phyloP scores from a whole-genome alignment of 2,888 invertebrate genomes.

The Epinotia demarniana region DNA sequence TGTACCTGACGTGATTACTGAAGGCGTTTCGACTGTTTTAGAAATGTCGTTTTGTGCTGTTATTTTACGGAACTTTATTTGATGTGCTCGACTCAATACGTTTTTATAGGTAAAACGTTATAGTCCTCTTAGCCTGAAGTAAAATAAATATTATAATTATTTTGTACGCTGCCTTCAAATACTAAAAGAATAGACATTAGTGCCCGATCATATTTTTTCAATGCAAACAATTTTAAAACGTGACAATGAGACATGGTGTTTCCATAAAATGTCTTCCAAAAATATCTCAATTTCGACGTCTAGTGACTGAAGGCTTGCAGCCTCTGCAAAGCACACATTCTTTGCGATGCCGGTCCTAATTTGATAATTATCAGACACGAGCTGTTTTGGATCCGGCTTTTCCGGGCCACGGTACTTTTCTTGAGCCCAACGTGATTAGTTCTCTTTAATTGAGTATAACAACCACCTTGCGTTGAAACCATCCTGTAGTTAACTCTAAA shows the following conservation, averaged over 20 bases:
- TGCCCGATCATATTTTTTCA: not conserved
- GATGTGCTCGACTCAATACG: constrained; percentile 23
- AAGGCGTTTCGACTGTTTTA: constrained; percentile 42
- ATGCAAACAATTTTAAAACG: too few relatives aligned
- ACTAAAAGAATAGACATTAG: not conserved
- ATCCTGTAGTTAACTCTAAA: not conserved
- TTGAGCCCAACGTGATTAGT: not conserved
- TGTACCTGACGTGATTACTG: constrained; percentile 44
- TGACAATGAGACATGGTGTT: too few relatives aligned
- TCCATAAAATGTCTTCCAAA: not conserved
- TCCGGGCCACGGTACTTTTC: too few relatives aligned
- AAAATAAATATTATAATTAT: not conserved
- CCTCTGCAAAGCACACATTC: not conserved
- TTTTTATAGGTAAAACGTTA: constrained; percentile 12
- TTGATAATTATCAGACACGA: too few relatives aligned
- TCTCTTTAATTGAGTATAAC: not conserved
- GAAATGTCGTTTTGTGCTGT: constrained; percentile 18
- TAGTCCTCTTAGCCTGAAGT: not conserved
- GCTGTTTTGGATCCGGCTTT: too few relatives aligned
- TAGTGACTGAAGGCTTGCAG: not conserved
- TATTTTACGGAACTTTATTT: constrained; percentile 34
- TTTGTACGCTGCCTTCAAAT: not conserved
- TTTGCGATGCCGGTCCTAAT: not conserved
- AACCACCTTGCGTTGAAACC: not conserved
- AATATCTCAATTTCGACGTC: not conserved